Evolutionary conservation across 1,140 invertebrate genomes (phyloP), one percentile per base, ranked within the genome.

Genomic region (Tetramorium simillimum): DNA sequence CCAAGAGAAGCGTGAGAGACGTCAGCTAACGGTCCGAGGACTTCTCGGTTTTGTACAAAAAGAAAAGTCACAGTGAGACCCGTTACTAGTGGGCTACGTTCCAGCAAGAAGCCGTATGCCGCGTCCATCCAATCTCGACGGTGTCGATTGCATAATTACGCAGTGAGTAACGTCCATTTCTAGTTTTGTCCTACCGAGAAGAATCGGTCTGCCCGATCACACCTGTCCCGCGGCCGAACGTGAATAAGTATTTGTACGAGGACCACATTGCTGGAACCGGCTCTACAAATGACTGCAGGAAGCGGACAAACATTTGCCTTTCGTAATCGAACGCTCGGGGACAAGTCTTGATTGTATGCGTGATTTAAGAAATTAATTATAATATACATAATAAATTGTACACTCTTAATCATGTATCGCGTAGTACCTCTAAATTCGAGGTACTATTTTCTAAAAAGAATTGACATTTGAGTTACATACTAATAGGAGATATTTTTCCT

Each of bases 71-170:
- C 37, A n/a, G 75, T 49, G 85, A 90, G 84, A 93, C 91, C 94
- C 94, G 94, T 95, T 95, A 95, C 43, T 85, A 87, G 18, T 88
- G 92, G 91, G 90, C 92, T 90, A 88, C 86, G 86, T 86, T 93
- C 92, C 91, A 93, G 69, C 67, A 72, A 28, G 60, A 53, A 33
- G 77, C 62, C 49, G 16, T 85, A 89, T 87, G 84, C 85, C 81
- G 81, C 63, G 56, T 73, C 58, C 53, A 69, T 56, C 37, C 21
- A 78, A 51, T 69, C 51, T 40, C 53, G 49, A 60, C 65, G 63
- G 84, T 63, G 62, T 86, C 84, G 65, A 89, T 89, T 89, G 89
- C 78, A 81, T 91, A 90, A 91, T 91, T 90, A 81, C 67, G 67
- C 21, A 53, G 28, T 2, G 72, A 78, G n/a, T 60, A 77, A 86